Evolutionary conservation across 2,888 invertebrate species (phyloP).

Genomic region (Yponomeuta malinellus): DNA sequence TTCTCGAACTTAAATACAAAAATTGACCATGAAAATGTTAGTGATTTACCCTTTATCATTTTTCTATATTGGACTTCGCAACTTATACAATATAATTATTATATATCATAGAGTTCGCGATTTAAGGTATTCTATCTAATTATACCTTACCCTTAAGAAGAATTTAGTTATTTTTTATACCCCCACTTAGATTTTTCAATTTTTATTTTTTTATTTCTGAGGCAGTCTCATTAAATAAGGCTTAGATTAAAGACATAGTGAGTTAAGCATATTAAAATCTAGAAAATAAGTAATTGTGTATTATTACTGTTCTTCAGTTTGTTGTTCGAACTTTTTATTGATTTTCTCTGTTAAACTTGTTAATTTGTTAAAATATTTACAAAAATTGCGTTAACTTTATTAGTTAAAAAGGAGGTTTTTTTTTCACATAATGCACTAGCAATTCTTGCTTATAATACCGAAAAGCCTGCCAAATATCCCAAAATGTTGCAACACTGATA

Average conservation of each 20-base stretch:
- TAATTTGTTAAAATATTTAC: conserved; percentile 6
- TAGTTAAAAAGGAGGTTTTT: background rate
- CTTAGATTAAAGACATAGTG: conserved; percentile 19
- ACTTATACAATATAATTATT: conserved; percentile 16
- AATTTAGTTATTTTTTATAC: conserved; percentile 30
- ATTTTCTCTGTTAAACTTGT: conserved; percentile 2
- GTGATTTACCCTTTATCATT: conserved; percentile 49
- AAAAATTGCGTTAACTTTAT: background rate
- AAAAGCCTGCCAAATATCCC: background rate
- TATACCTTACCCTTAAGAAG: conserved; percentile 28
- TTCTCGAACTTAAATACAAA: conserved; percentile 42
- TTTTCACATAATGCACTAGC: background rate
- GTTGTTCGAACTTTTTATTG: background rate
- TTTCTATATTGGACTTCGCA: conserved; percentile 42
- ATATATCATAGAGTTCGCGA: conserved; percentile 44
- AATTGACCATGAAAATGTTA: conserved; percentile 54
- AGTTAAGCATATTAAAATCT: conserved; percentile 25
- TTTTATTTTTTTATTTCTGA: conserved; percentile 11
- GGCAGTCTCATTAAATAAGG: conserved; percentile 11
- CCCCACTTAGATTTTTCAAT: conserved; percentile 28
- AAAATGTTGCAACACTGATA: background rate
- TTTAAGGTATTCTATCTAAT: conserved; percentile 34
- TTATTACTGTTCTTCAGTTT: background rate
- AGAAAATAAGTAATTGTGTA: conserved; percentile 1
- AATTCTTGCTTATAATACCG: background rate